Base-by-base conservation (phyloP, 1,140 invertebrate genomes). In the Goniozus legneri region DNA sequence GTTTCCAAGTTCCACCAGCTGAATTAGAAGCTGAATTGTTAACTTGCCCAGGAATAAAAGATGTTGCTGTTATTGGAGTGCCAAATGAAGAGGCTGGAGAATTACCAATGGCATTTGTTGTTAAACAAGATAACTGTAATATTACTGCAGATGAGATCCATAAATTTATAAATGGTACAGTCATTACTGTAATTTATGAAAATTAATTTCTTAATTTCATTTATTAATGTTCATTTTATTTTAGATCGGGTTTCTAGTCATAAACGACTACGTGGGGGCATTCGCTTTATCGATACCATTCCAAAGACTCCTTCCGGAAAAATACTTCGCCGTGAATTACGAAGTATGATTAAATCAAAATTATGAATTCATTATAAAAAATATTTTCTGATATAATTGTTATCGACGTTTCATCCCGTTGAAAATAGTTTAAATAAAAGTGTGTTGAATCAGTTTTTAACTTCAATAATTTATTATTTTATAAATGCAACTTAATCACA, bases 11-110 rank as follows among this genome's bases (percentile, higher is more conserved):
- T 48, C 56, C 64, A 52, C 59, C 76, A 39, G 64, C 66, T 14
- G 66, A 77, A 41, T 42, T 71, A 10, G 89, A 92, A 79, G 79
- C 78, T 20, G 49, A 91, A 16, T 62, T 92, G 22, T 63, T 87
- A 27, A 77, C 76, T 24, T 82, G 86, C 69, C 79, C 82, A n/a
- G 75, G 67, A 16, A 73, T 92, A 14, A 69, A 73, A 52, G 88
- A 91, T 55, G 84, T 76, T 10, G 87, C 80, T 2, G 88, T 92
- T 1, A 77, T 88, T 41, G 89, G 88, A 8, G 58, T 84, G 13
- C 83, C 85, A 2, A 77, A 89, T 65, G 73, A 77, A 19, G 56
- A 70, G 36, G 78, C 76, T 34, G 87, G 87, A 8, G 89, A 92
- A 72, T 65, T 85, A 8, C 85, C 87, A 1, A 67, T 79, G 30